These are phyloP conservation scores for Euplagia quadripunctaria DNA, from an alignment of 2,888 invertebrate species.

Conservation along the genomic window DNA sequence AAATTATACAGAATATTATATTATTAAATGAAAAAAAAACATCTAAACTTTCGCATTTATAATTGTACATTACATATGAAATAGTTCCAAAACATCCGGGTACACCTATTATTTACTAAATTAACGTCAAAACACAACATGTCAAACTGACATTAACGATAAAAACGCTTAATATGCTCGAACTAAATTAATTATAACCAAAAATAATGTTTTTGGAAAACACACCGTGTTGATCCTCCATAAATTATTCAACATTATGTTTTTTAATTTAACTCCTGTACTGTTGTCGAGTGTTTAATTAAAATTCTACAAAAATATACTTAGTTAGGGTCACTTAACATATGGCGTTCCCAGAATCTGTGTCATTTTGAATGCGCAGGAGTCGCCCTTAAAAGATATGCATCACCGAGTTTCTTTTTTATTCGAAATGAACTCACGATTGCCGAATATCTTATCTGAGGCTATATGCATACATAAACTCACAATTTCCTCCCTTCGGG, in stretches of 20 bases:
- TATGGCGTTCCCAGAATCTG: slow-evolving; percentile 45
- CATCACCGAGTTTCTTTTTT: not conserved
- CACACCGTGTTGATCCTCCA: slow-evolving; percentile 47
- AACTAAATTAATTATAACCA: slow-evolving; percentile 41
- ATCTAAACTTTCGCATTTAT: too few species aligned
- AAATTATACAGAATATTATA: too few species aligned
- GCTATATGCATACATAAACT: too few species aligned
- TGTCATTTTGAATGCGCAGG: slow-evolving; percentile 31
- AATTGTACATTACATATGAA: too few species aligned
- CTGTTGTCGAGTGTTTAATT: slow-evolving; percentile 51
- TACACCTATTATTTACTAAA: slow-evolving; percentile 38
- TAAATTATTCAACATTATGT: slow-evolving; percentile 56
- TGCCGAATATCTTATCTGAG: too few species aligned
- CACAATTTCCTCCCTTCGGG: too few species aligned
- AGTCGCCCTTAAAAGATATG: slow-evolving; percentile 17
- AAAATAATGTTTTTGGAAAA: slow-evolving; percentile 33
- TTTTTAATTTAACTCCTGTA: slow-evolving; percentile 44
- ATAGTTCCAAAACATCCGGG: not conserved
- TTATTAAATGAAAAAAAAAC: too few species aligned
- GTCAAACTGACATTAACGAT: slow-evolving; percentile 22
- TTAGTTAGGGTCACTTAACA: slow-evolving; percentile 44
- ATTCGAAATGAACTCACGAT: not conserved
- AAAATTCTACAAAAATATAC: slow-evolving; percentile 42
- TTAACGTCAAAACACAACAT: slow-evolving; percentile 40
- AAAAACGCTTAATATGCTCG: slow-evolving; percentile 42